phyloP scores from a whole-genome alignment of 1,140 invertebrate genomes.

The Drosophila tani region DNA sequence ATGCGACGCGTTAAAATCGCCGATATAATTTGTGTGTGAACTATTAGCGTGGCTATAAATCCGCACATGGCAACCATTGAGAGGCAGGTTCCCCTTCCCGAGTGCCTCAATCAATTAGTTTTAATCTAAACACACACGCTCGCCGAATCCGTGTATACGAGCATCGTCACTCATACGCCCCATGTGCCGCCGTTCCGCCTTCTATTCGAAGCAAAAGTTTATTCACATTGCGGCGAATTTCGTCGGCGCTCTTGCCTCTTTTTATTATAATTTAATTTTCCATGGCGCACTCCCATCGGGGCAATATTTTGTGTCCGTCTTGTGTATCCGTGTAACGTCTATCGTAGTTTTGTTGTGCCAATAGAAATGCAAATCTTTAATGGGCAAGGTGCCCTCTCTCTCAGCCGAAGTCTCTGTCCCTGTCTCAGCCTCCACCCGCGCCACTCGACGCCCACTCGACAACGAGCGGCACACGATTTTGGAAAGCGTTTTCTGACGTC shows the following conservation, averaged over 20 bases:
- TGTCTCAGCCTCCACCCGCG: background rate
- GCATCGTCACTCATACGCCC: slow-evolving; percentile 71
- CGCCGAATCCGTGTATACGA: slow-evolving; percentile 9
- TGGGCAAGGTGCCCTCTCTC: slow-evolving; percentile 9
- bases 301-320: background rate
- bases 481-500: slow-evolving; percentile 71
- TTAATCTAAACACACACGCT: slow-evolving; percentile 66
- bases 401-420: background rate
- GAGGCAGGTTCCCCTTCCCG: slow-evolving; percentile 22
- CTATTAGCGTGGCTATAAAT: slow-evolving; percentile 57
- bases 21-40: slow-evolving; percentile 49
- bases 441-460: slow-evolving; percentile 54
- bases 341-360: slow-evolving; percentile 28
- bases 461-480: slow-evolving; percentile 67
- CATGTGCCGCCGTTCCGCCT: slow-evolving; percentile 51
- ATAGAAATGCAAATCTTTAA: slow-evolving; percentile 47
- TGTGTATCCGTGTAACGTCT: slow-evolving; percentile 24
- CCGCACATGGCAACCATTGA: slow-evolving; percentile 56
- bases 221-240: slow-evolving; percentile 66
- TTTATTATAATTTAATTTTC: slow-evolving; percentile 74
- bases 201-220: slow-evolving; percentile 62
- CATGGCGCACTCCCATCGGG: slow-evolving; percentile 40
- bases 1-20: slow-evolving; percentile 22
- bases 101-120: slow-evolving; percentile 65
- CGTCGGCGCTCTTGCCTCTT: background rate